Evolutionary conservation across 2,113 vertebrate species (phyloP).

Genomic region (Nymphicus hollandicus): DNA sequence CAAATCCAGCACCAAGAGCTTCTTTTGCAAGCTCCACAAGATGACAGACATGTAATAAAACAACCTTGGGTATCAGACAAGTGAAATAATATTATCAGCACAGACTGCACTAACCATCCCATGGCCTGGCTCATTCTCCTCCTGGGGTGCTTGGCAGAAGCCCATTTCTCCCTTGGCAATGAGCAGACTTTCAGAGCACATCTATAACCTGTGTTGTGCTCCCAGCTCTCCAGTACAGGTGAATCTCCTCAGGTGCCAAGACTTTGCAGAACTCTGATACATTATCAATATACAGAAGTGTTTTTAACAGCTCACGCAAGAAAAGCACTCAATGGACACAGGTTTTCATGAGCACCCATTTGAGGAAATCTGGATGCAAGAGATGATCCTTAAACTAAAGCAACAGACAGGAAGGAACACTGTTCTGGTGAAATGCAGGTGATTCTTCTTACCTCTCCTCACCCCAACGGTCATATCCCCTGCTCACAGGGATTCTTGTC

Average conservation of each 20-base stretch:
- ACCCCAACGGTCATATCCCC: neutral
- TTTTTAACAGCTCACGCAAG: neutral
- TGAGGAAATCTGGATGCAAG: neutral
- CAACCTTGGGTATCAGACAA: neutral
- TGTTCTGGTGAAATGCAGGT: neutral
- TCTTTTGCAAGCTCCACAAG: neutral
- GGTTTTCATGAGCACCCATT: neutral
- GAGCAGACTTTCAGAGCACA: accelerated
- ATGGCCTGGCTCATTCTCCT: accelerated
- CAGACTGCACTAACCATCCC: accelerated
- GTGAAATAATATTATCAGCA: accelerated
- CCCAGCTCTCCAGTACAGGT: neutral
- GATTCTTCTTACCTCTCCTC: neutral
- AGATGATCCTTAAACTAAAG: neutral
- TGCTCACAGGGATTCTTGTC: neutral
- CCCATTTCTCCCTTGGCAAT: neutral
- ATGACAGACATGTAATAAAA: accelerated
- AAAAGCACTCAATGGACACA: accelerated
- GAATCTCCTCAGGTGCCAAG: neutral
- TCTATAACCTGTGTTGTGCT: accelerated
- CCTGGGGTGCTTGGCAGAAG: neutral
- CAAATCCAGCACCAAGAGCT: neutral
- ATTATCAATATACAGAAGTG: too few relatives aligned
- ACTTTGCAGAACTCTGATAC: accelerated
- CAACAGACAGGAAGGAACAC: neutral